Base-by-base conservation (phyloP, 2,797 vertebrate genomes). In the Neopelma chrysocephalum region DNA sequence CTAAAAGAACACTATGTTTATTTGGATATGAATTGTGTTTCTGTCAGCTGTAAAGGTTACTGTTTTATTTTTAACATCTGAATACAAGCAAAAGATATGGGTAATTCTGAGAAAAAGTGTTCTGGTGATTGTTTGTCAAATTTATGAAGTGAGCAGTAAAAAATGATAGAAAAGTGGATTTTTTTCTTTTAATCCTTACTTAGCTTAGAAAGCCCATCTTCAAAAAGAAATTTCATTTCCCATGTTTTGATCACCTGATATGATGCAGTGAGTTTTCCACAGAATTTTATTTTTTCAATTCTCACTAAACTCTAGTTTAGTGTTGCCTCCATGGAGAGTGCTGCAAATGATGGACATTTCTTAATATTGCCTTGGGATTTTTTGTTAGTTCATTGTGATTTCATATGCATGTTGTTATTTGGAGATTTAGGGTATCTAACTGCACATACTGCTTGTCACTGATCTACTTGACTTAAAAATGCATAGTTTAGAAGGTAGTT, bases 361-460 rank as follows among this genome's bases (percentile, higher is more conserved):
- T n/a, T 4, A 76, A 58, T 45, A 29, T 15, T 86, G 17, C 20
- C 31, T 77, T 1, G 5, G 11, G 5, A 0, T 5, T 50, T 65
- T 78, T 70, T 75, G 17, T 23, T 73, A 12, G 21, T 90, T 68
- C 38, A 3, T 15, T 71, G 15, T 34, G 7, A 3, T 58, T 79
- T 76, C 34, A 17, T 43, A 14, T 45, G 7, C 7, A 29, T 68
- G 6, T 43, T 79, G 22, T 48, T 61, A 31, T 75, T 73, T 43
- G 29, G 32, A 75, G 15, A 42, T 73, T 48, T 64, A 40, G 15
- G 7, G 1, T 91, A 31, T 66, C 6, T 40, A 34, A 61, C 22
- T 61, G 29, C 25, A 93, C 85, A 58, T 65, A 17, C 14, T 82
- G 51, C n/a, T 93, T 91, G n/a, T 25, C 17, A 58, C 48, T 89